Percentiles rank a stretch among this genome's conserved stretches.
Evolutionary conservation across 2,888 invertebrate genomes (phyloP).

Genomic region (Microctonus hyperodae): DNA sequence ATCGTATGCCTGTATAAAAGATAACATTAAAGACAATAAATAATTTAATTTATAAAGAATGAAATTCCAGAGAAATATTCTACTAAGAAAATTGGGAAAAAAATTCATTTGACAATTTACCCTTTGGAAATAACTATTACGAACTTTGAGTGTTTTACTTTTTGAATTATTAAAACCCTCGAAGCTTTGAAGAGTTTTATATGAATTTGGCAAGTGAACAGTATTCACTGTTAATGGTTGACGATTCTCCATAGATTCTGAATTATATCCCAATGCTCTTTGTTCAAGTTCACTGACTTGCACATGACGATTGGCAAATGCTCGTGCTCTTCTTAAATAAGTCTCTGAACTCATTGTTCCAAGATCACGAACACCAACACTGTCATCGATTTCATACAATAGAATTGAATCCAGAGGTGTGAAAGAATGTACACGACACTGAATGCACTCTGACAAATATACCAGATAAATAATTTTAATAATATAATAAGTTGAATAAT

Average conservation of each 20-base stretch:
- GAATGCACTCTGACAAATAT: background rate
- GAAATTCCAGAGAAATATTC: background rate
- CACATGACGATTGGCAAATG: conserved; percentile 20
- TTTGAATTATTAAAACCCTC: conserved; percentile 36
- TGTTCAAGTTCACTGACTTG: conserved; percentile 33
- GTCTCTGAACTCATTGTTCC: conserved; percentile 33
- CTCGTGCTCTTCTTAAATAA: conserved; percentile 29
- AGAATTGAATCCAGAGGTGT: background rate
- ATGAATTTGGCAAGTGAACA: conserved; percentile 49
- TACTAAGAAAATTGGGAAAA: background rate
- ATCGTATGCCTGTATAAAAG: background rate
- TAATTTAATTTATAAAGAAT: background rate
- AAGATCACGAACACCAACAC: background rate
- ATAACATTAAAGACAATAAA: background rate
- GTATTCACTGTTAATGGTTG: conserved; percentile 46
- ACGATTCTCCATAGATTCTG: conserved; percentile 25
- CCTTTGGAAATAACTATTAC: conserved; percentile 35
- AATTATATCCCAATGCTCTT: conserved; percentile 36
- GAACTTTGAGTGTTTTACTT: conserved; percentile 31
- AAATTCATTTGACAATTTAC: too few relatives aligned
- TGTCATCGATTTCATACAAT: background rate
- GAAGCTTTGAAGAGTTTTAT: conserved; percentile 38
- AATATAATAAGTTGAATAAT: background rate
- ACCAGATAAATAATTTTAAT: background rate
- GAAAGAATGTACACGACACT: background rate